phyloP scores from a whole-genome alignment of 2,797 vertebrate genomes.

The Notamacropus eugenii region DNA sequence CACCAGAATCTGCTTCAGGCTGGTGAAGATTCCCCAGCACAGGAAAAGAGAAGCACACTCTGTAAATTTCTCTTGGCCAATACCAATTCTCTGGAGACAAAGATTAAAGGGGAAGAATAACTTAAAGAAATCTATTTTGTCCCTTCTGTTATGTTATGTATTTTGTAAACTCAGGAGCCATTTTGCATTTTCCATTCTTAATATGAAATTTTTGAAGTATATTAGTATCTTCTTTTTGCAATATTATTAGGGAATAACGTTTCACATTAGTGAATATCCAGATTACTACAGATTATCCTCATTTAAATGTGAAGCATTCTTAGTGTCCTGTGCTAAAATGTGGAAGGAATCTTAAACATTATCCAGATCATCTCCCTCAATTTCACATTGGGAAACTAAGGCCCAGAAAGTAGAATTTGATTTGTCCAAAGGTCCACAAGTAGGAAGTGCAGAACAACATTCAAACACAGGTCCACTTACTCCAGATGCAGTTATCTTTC shows the following conservation, averaged over 20 bases:
- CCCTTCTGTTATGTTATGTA: conserved; percentile 17
- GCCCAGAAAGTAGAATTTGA: not conserved
- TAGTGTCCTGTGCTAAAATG: not conserved
- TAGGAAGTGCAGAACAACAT: not conserved
- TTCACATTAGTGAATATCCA: not conserved
- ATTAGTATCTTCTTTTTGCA: conserved; percentile 1
- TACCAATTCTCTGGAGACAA: conserved; percentile 78
- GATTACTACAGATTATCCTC: not conserved
- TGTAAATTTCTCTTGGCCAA: conserved; percentile 72
- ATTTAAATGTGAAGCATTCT: not conserved
- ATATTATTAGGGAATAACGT: not conserved
- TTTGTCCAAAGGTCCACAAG: not conserved
- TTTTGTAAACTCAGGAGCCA: conserved; percentile 39
- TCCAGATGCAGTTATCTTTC: not conserved
- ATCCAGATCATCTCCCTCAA: not conserved
- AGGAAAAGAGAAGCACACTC: conserved; percentile 75
- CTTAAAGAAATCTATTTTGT: conserved; percentile 73
- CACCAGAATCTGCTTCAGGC: conserved; percentile 82
- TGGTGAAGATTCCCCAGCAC: conserved; percentile 75
- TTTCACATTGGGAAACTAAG: not conserved
- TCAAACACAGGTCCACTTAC: not conserved
- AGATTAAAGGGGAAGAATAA: conserved; percentile 79
- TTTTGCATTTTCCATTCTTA: conserved; percentile 73
- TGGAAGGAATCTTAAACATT: not conserved
- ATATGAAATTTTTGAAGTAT: conserved; percentile 42